These are phyloP conservation scores for Calliopsis andreniformis DNA, from an alignment of 1,140 invertebrate genomes.

Conservation along the genomic window DNA sequence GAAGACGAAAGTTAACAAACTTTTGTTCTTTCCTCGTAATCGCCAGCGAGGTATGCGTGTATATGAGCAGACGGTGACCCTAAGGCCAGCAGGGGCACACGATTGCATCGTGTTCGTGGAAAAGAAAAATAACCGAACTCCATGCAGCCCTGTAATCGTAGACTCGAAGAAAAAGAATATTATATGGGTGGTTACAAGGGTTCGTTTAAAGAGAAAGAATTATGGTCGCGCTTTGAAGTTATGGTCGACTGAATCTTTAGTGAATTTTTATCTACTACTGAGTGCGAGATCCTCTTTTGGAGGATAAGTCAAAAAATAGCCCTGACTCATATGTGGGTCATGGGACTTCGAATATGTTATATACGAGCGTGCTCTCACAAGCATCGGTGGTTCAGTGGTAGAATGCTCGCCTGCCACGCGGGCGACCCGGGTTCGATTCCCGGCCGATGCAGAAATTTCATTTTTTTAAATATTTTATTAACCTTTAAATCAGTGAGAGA, in stretches of 20 bases:
- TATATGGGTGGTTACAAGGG: background rate
- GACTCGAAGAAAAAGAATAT: background rate
- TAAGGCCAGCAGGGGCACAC: background rate
- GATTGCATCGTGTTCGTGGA: slow-evolving; percentile 17
- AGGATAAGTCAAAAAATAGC: no score
- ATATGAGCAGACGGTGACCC: background rate
- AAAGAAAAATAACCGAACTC: slow-evolving; percentile 17
- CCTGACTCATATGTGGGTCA: no score
- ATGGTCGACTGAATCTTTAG: background rate
- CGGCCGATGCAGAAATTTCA: slow-evolving; percentile 87
- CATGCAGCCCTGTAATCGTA: slow-evolving; percentile 21
- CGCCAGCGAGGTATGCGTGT: background rate
- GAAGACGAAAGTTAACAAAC: slow-evolving; percentile 72
- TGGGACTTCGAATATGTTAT: no score
- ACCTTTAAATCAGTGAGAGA: slow-evolving; percentile 63
- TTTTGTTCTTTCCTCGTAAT: slow-evolving; percentile 62
- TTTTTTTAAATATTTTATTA: no score
- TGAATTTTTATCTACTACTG: no score
- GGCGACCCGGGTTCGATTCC: slow-evolving; percentile 95
- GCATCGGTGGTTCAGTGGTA: slow-evolving; percentile 95
- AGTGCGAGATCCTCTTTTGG: no score
- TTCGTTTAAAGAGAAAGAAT: background rate
- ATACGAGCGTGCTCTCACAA: slow-evolving; percentile 49
- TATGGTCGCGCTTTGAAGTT: background rate
- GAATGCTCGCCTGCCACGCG: slow-evolving; percentile 96